phyloP scores from a whole-genome alignment of 2,113 vertebrate genomes.

The Buteo buteo region DNA sequence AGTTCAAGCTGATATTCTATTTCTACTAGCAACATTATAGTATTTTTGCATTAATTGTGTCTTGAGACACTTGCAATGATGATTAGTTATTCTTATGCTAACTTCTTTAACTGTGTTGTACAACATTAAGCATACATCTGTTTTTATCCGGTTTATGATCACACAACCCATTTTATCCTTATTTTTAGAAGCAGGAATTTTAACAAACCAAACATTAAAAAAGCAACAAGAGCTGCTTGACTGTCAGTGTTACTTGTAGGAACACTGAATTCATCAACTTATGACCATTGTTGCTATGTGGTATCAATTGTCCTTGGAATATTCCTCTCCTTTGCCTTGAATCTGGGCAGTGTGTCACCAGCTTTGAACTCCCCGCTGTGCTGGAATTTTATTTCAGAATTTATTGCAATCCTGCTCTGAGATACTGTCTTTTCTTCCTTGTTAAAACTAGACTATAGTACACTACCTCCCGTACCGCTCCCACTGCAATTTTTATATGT shows the following conservation, averaged over 20 bases:
- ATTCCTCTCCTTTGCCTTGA: neutral
- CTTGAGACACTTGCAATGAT: neutral
- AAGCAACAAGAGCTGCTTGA: neutral
- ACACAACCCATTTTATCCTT: neutral
- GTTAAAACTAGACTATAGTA: neutral
- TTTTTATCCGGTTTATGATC: neutral
- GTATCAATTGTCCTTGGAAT: neutral
- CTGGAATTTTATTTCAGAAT: neutral
- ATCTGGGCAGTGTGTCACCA: neutral
- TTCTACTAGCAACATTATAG: neutral
- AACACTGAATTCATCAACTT: neutral
- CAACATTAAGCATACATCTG: neutral
- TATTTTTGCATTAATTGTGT: neutral
- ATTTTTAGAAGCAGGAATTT: slow-evolving; percentile 15
- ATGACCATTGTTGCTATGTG: neutral
- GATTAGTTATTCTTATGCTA: slow-evolving; percentile 18
- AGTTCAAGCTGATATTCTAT: neutral
- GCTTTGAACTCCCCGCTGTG: neutral
- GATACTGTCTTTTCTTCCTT: neutral
- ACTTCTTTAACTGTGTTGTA: slow-evolving; percentile 2
- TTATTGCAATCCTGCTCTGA: neutral
- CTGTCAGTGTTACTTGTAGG: neutral
- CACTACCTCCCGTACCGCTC: neutral
- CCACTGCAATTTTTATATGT: neutral
- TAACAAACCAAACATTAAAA: neutral